phyloP scores from a whole-genome alignment of 2,888 invertebrate genomes.

The Amblyteles armatorius region DNA sequence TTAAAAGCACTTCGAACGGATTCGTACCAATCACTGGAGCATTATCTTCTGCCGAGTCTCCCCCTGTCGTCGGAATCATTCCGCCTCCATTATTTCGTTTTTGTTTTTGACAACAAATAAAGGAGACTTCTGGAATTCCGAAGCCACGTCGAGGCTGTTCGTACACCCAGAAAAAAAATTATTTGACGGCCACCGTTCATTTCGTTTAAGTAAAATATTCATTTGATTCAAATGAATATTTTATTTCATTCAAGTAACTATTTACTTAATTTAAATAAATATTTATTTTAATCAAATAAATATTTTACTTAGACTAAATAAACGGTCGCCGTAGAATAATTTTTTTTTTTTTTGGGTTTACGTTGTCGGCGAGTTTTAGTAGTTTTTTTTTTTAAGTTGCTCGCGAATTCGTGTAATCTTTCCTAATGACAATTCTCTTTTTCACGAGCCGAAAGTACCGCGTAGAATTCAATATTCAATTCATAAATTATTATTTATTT shows the following conservation, averaged over 20 bases:
- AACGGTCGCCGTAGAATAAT: too few species aligned
- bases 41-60: neutral
- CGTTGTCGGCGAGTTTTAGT: neutral
- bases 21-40: neutral
- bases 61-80: neutral
- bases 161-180: neutral
- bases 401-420: neutral
- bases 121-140: neutral
- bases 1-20: conserved; percentile 30
- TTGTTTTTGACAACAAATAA: neutral
- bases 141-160: neutral
- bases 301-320: too few species aligned
- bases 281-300: too few species aligned
- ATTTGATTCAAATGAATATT: too few species aligned
- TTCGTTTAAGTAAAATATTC: too few species aligned
- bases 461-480: neutral
- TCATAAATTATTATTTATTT: conserved; percentile 12
- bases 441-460: neutral
- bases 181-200: too few species aligned
- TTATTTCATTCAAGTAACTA: too few species aligned
- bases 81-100: neutral
- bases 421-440: neutral
- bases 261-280: too few species aligned
- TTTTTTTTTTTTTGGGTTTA: too few species aligned
- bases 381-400: neutral